Percentiles rank a stretch among this genome's conserved stretches.
phyloP scores from a whole-genome alignment of 2,888 invertebrate genomes.

The Clepsis dumicolana region DNA sequence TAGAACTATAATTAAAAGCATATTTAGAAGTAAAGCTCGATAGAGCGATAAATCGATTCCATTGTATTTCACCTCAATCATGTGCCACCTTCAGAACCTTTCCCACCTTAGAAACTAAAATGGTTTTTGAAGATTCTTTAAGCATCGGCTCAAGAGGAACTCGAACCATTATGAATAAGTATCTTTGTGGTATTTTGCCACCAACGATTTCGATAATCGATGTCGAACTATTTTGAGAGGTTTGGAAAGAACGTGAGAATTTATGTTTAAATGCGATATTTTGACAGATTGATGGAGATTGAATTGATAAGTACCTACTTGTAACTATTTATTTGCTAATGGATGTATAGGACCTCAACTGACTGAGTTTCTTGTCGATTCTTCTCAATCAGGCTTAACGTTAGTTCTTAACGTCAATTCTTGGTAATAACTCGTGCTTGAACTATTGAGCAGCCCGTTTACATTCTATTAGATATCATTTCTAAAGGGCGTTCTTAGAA shows the following conservation, averaged over 20 bases:
- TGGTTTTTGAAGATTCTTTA: background rate
- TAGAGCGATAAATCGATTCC: constrained; percentile 73
- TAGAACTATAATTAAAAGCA: constrained; percentile 74
- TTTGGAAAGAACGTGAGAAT: constrained; percentile 29
- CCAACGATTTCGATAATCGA: constrained; percentile 42
- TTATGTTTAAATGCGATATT: background rate
- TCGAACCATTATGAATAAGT: constrained; percentile 18
- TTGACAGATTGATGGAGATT: background rate
- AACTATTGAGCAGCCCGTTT: no score
- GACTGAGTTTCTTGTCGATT: no score
- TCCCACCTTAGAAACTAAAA: background rate
- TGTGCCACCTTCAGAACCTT: background rate
- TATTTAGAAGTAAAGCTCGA: constrained; percentile 71
- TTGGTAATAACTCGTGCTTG: no score
- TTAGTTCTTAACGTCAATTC: no score
- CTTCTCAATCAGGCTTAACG: no score
- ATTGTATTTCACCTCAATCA: constrained; percentile 34
- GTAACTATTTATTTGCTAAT: no score
- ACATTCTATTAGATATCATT: no score
- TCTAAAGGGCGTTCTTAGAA: no score
- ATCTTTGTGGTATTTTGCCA: constrained; percentile 40
- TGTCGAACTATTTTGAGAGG: constrained; percentile 26
- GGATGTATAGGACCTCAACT: no score
- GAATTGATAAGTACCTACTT: background rate
- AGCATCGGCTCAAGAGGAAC: background rate